These are phyloP conservation scores for Aramus guarauna DNA, from an alignment of 2,113 vertebrate genomes.

Conservation along the genomic window DNA sequence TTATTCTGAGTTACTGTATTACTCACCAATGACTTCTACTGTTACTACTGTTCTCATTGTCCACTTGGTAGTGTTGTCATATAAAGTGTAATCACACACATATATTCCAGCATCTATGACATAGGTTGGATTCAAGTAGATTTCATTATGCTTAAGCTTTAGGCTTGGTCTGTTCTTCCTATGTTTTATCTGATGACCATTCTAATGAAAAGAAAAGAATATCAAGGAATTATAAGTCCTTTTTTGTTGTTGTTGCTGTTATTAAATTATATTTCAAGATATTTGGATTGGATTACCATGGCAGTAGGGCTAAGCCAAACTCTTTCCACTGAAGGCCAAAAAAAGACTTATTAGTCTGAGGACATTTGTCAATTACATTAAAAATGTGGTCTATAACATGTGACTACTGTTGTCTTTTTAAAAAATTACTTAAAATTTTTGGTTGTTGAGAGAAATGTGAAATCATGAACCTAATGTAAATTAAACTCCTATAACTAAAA, in stretches of 20 bases:
- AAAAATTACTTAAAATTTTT: neutral
- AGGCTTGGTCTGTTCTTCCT: neutral
- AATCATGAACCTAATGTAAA: neutral
- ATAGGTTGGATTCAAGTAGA: conserved; percentile 57
- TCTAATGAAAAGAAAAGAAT: conserved; percentile 42
- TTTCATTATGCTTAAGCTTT: conserved; percentile 8
- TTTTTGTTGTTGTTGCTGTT: neutral
- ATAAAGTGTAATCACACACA: conserved; percentile 76
- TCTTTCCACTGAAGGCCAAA: neutral
- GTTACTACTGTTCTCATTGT: conserved; percentile 75
- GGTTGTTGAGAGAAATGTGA: neutral
- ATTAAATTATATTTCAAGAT: neutral
- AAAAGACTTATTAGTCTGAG: neutral
- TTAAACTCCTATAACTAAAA: neutral
- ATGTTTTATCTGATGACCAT: conserved; percentile 46
- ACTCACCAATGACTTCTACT: conserved; percentile 70
- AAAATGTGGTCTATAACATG: neutral
- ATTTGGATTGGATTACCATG: neutral
- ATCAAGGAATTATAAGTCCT: neutral
- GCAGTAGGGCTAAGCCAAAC: neutral
- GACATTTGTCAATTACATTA: neutral
- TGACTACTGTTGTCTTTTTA: neutral
- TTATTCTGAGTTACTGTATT: neutral
- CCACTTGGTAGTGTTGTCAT: conserved; percentile 63
- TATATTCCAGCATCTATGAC: conserved; percentile 65